Evolutionary conservation across 2,113 vertebrate species (phyloP).

Genomic region (Aramus guarauna): DNA sequence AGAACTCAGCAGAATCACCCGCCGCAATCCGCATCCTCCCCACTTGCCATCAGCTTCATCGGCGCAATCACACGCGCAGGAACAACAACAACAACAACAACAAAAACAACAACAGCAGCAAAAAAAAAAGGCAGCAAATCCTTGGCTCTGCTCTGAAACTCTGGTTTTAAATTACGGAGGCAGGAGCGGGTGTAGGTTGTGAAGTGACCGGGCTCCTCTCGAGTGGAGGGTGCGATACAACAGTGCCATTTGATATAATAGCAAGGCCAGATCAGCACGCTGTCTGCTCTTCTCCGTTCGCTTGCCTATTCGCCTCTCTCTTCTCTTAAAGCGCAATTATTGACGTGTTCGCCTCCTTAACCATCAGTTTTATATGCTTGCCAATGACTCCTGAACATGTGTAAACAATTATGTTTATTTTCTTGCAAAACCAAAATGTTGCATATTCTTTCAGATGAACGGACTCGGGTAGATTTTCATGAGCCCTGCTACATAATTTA

Average conservation of each 20-base stretch:
- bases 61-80: not conserved
- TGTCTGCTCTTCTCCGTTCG: not conserved
- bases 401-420: slow-evolving; percentile 71
- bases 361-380: slow-evolving; percentile 46
- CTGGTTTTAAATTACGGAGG: not conserved
- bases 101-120: not conserved
- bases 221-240: not conserved
- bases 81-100: not conserved
- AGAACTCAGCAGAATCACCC: not conserved
- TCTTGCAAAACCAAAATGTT: slow-evolving; percentile 57
- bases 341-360: slow-evolving; percentile 32
- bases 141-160: slow-evolving; percentile 7
- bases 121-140: not conserved
- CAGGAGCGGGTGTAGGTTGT: not conserved
- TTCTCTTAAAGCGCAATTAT: slow-evolving; percentile 48
- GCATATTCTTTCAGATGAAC: slow-evolving; percentile 27
- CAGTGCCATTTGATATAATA: not conserved
- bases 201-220: not conserved
- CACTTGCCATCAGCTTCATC: not conserved
- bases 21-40: not conserved
- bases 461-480: slow-evolving; percentile 36
- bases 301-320: not conserved
- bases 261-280: not conserved
- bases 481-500: slow-evolving; percentile 64
- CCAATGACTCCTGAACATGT: slow-evolving; percentile 49